Conservation (phyloP, 2,888 invertebrate species). For the Mesorhabditis spiculigera region DNA sequence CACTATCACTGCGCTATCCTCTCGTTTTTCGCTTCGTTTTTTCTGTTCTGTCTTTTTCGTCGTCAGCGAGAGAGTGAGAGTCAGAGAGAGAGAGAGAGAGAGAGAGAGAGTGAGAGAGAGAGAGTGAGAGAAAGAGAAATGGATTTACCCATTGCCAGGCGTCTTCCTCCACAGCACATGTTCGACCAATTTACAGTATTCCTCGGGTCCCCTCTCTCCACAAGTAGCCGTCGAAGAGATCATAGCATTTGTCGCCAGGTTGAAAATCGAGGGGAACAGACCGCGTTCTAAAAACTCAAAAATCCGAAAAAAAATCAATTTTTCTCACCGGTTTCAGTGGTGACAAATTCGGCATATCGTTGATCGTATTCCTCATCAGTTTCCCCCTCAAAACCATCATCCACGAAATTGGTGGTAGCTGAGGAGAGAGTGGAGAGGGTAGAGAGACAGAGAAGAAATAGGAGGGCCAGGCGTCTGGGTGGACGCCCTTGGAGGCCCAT, state of each 20-base stretch:
- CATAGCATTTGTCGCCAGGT: conserved; percentile 79
- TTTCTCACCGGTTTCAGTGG: conserved; percentile 32
- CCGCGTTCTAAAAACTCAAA: conserved; percentile 57
- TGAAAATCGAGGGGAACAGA: conserved; percentile 79
- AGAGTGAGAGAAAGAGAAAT: too few relatives aligned
- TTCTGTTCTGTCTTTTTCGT: too few relatives aligned
- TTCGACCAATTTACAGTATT: conserved; percentile 78
- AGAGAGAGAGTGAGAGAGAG: too few relatives aligned
- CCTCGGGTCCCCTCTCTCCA: conserved; percentile 73
- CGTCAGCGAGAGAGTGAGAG: too few relatives aligned
- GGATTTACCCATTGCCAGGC: conserved; percentile 27
- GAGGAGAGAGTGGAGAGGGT: too few relatives aligned
- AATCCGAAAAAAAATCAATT: not conserved
- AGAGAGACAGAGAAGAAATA: too few relatives aligned
- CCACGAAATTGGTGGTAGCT: too few relatives aligned
- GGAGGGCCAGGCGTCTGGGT: too few relatives aligned
- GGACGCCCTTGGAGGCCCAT: too few relatives aligned
- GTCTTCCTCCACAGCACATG: conserved; percentile 61
- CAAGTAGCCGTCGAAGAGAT: conserved; percentile 87
- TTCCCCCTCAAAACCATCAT: too few relatives aligned
- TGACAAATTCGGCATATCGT: conserved; percentile 31
- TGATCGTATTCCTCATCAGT: not conserved
- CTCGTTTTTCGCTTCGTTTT: not conserved
- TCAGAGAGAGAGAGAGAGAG: too few relatives aligned
- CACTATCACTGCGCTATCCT: not conserved